These are phyloP conservation scores for Enteromius unitaeniatus DNA, from an alignment of 2,797 vertebrate species.

Conservation along the genomic window DNA sequence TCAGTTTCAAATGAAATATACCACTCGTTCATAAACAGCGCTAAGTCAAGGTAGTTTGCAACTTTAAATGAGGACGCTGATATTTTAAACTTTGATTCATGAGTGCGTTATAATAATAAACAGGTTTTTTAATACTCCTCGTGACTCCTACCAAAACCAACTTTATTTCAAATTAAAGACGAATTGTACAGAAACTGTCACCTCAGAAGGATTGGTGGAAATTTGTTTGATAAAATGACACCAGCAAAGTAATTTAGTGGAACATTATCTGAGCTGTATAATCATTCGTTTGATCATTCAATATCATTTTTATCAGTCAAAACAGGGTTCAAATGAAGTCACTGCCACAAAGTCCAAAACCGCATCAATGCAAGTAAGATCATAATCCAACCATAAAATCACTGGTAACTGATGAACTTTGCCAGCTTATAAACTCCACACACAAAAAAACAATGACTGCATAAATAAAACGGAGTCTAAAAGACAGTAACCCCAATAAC, in stretches of 20 bases:
- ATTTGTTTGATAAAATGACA: neutral
- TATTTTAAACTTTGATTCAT: neutral
- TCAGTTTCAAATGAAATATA: neutral
- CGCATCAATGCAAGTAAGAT: neutral
- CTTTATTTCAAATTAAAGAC: neutral
- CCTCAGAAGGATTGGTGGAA: neutral
- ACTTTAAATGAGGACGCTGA: neutral
- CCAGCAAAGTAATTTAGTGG: neutral
- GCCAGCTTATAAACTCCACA: neutral
- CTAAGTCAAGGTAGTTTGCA: neutral
- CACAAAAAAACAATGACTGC: neutral
- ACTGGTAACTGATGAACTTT: neutral
- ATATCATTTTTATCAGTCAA: neutral
- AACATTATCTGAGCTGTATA: neutral
- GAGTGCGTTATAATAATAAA: neutral
- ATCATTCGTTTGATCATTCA: neutral
- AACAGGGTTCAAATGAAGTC: neutral
- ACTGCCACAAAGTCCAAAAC: neutral
- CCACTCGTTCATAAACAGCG: neutral
- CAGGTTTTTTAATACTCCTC: neutral
- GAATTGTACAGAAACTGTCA: neutral
- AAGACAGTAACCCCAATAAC: neutral
- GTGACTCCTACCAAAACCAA: neutral
- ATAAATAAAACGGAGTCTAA: neutral
- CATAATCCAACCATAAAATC: neutral